phyloP scores from a whole-genome alignment of 2,888 invertebrate genomes.

The Drosophila dives region DNA sequence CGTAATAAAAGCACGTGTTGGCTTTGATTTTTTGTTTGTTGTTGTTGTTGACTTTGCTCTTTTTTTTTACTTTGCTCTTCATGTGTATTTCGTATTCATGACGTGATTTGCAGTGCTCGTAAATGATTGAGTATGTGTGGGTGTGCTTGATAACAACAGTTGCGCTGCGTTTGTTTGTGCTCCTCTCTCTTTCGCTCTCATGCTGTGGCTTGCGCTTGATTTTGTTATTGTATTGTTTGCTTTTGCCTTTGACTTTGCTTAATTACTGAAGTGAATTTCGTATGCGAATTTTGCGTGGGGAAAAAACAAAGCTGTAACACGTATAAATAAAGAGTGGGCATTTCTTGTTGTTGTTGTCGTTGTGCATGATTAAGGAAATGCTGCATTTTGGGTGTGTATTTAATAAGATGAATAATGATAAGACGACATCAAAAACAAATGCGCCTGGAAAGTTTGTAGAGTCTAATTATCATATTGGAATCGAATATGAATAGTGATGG shows the following conservation, averaged over 20 bases:
- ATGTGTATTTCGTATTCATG: constrained; percentile 60
- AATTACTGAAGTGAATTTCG: constrained; percentile 48
- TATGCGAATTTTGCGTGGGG: constrained; percentile 38
- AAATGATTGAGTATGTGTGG: constrained; percentile 21
- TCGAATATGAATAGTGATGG: background rate
- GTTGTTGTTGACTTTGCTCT: constrained; percentile 48
- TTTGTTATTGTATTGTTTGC: constrained; percentile 53
- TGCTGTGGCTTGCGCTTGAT: constrained; percentile 11
- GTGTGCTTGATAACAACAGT: constrained; percentile 54
- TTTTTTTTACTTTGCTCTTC: constrained; percentile 27
- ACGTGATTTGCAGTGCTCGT: constrained; percentile 51
- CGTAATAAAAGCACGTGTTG: constrained; percentile 84
- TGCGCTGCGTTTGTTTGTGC: constrained; percentile 21
- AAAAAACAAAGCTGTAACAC: constrained; percentile 25
- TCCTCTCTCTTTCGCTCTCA: constrained; percentile 8
- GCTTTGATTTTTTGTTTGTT: constrained; percentile 65
- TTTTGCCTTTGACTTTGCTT: constrained; percentile 52
- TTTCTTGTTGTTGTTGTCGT: background rate
- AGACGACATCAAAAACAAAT: constrained; percentile 7
- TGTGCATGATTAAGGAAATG: constrained; percentile 45
- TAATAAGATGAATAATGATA: constrained; percentile 7
- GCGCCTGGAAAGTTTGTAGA: constrained; percentile 13
- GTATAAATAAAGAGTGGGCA: constrained; percentile 27
- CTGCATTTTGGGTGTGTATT: constrained; percentile 12
- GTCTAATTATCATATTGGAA: background rate